Evolutionary conservation across 2,797 vertebrate species (phyloP), one percentile per base, ranked within the genome.

Genomic region (Clarias platycephalus): DNA sequence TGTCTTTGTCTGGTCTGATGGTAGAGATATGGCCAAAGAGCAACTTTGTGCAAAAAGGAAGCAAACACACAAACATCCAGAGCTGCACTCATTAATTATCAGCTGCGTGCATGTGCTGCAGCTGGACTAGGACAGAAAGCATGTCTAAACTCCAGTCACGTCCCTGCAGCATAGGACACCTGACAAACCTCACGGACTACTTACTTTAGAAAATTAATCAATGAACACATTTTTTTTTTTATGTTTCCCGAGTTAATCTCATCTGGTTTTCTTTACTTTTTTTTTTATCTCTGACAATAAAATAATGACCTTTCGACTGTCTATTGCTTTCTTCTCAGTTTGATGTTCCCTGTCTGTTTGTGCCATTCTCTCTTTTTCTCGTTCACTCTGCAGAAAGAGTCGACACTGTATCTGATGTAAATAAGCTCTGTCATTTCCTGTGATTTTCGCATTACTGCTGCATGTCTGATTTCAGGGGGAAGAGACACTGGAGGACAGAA

Each of bases 1-100:
- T 64, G 70, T 84, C 88, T 68, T 87, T 77, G 22, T 28, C 74
- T 71, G 18, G 37, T 80, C 80, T 83, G 74, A 74, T 79, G 68
- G 82, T 87, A 90, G 91, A 91, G 92, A 95, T 92, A 94, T 91
- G 86, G 93, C 92, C 57, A 92, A 92, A 94, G 93, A 93, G 92
- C 88, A 88, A 90, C 93, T 93, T 93, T 93, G 95, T 93, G 94
- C 89, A 31, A 70, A 92, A 94, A 95, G 95, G 93, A 95, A 95
- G 93, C 86, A 90, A 88, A 86, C 91, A 87, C 90, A 93, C 94
- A 95, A 94, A 94, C 93, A 93, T 87, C 91, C 90, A 90, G 88
- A 89, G 93, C 88, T 88, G 89, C 78, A 86, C 91, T 88, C 92
- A 90, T 93, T 94, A 96, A 96, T 96, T 94, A 94, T 93, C 90